Evolutionary conservation across 2,113 vertebrate genomes (phyloP).

Genomic region (Sterrhoptilus dennistouni): DNA sequence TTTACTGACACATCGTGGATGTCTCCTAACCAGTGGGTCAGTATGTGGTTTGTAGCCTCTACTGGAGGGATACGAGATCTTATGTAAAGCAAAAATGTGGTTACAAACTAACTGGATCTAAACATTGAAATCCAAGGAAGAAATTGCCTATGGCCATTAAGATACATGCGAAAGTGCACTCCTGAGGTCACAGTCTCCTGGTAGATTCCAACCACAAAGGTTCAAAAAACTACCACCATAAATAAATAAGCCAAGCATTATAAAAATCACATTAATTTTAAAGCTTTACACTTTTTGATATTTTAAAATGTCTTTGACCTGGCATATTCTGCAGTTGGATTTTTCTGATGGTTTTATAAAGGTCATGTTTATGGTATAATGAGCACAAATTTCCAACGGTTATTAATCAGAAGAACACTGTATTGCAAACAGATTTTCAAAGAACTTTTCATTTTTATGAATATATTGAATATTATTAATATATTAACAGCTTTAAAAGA

Average conservation of each 20-base stretch:
- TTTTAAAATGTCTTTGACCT: constrained; percentile 67
- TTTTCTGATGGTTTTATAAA: constrained; percentile 73
- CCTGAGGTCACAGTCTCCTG: neutral
- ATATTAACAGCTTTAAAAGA: constrained; percentile 39
- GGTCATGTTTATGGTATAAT: constrained; percentile 76
- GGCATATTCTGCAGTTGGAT: constrained; percentile 61
- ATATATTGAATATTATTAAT: neutral
- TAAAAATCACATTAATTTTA: constrained; percentile 61
- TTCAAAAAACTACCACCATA: neutral
- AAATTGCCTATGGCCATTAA: neutral
- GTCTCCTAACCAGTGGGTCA: neutral
- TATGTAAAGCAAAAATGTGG: neutral
- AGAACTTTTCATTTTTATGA: constrained; percentile 39
- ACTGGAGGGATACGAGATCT: neutral
- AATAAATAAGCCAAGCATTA: constrained; percentile 17
- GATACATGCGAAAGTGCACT: neutral
- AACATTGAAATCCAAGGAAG: neutral
- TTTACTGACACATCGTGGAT: rapidly evolving
- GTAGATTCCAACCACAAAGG: neutral
- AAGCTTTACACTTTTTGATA: constrained; percentile 66
- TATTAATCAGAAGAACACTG: constrained; percentile 70
- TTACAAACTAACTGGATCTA: neutral
- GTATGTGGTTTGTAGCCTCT: neutral
- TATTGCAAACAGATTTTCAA: constrained; percentile 62
- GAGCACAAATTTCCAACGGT: constrained; percentile 70